A percentile compares a stretch with the other conserved stretches of the same genome.
Conservation (phyloP, 2,888 invertebrate genomes). For the Mongoloraphidia duomilia region DNA sequence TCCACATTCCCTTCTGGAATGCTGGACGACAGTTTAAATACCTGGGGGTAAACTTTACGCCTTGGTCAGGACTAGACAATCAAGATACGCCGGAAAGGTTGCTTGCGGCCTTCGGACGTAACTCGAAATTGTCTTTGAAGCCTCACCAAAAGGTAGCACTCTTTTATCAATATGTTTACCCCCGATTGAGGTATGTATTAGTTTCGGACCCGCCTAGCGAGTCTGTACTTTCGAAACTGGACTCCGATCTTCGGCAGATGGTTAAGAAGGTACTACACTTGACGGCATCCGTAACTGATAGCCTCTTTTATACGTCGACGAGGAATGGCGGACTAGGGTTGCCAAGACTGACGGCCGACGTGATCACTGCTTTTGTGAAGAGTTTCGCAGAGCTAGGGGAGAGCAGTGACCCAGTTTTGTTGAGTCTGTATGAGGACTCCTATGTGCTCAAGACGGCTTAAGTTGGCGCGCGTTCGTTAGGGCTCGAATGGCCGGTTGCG, state of each 20-base stretch:
- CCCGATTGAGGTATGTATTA: constrained; percentile 23
- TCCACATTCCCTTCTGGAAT: background rate
- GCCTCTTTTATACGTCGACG: constrained; percentile 18
- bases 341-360: constrained; percentile 16
- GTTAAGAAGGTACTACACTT: constrained; percentile 18
- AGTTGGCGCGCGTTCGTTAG: constrained; percentile 13
- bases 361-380: constrained; percentile 11
- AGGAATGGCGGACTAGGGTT: constrained; percentile 22
- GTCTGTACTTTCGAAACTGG: constrained; percentile 13
- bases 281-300: constrained; percentile 15
- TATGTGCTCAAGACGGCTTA: constrained; percentile 19
- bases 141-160: constrained; percentile 25
- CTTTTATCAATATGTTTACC: constrained; percentile 24
- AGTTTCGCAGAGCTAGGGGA: constrained; percentile 5
- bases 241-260: constrained; percentile 19
- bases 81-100: constrained; percentile 5
- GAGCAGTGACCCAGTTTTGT: too few relatives aligned
- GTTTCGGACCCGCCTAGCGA: constrained; percentile 18
- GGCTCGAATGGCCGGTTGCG: constrained; percentile 15
- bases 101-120: constrained; percentile 15
- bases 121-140: constrained; percentile 22
- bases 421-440: background rate
- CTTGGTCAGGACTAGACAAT: too few relatives aligned
- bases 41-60: too few relatives aligned
- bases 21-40: background rate